These are phyloP conservation scores for Anguilla japonica DNA, from an alignment of 2,113 vertebrate genomes.

Conservation along the genomic window DNA sequence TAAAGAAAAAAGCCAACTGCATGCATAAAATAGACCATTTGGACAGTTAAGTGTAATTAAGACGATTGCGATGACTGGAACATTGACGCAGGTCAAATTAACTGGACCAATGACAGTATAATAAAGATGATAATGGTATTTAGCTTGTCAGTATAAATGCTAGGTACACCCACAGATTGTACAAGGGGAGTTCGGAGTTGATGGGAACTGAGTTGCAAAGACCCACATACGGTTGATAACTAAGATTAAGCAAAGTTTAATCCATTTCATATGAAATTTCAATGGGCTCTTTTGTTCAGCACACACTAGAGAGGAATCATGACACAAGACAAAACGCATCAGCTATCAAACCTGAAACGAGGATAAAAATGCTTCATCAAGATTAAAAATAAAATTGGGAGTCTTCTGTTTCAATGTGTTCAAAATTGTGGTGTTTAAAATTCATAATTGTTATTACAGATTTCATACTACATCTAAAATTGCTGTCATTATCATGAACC, in stretches of 20 bases:
- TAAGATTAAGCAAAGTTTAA: neutral
- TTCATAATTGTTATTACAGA: neutral
- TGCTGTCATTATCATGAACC: neutral
- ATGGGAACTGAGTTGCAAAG: neutral
- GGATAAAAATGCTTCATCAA: too few species aligned
- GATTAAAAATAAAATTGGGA: neutral
- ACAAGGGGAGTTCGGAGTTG: neutral
- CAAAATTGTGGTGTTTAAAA: too few species aligned
- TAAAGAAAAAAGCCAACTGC: neutral
- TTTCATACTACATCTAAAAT: neutral
- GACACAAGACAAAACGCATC: neutral
- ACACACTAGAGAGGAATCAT: neutral
- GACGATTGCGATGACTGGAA: neutral
- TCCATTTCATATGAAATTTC: neutral
- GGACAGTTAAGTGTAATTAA: neutral
- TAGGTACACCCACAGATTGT: constrained; percentile 4
- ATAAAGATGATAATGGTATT: neutral
- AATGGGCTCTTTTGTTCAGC: neutral
- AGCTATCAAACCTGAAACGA: too few species aligned
- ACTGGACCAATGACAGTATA: constrained; percentile 4
- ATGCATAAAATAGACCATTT: neutral
- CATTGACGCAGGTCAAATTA: neutral
- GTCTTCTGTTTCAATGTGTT: neutral
- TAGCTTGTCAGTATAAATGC: constrained; percentile 1
- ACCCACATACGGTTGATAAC: neutral